Conservation (phyloP, 2,113 vertebrate genomes). For the Xyrauchen texanus region DNA sequence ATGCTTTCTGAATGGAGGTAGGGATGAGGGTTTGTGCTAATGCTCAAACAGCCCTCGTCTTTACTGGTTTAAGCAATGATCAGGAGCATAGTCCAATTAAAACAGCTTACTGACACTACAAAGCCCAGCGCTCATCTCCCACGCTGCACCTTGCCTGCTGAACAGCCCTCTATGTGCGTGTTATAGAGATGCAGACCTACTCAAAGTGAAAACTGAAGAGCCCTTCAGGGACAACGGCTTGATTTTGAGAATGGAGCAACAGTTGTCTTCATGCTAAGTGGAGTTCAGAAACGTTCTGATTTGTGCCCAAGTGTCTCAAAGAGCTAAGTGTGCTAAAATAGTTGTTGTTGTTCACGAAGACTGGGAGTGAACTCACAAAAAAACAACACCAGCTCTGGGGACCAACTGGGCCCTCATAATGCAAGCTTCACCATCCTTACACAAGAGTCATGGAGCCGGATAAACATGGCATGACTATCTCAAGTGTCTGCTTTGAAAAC, state of each 20-base stretch:
- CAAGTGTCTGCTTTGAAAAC: too few relatives aligned
- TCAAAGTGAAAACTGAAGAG: constrained; percentile 36
- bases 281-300: constrained; percentile 20
- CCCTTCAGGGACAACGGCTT: constrained; percentile 19
- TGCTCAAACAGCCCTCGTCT: constrained; percentile 1
- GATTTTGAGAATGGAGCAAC: constrained; percentile 15
- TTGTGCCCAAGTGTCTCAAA: neutral
- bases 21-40: constrained; percentile 10
- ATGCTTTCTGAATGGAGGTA: constrained; percentile 24
- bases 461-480: constrained; percentile 9
- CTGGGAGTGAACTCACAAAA: neutral
- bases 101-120: constrained; percentile 37
- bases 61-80: constrained; percentile 32
- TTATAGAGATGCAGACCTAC: neutral
- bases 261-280: constrained; percentile 31
- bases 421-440: neutral
- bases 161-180: neutral
- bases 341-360: constrained; percentile 7
- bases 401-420: constrained; percentile 27
- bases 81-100: constrained; percentile 37
- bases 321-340: constrained; percentile 12
- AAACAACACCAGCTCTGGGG: neutral
- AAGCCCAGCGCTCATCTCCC: constrained; percentile 32
- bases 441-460: neutral
- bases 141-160: constrained; percentile 24